Conservation (phyloP, 2,113 vertebrate species). For the Anseranas semipalmata region DNA sequence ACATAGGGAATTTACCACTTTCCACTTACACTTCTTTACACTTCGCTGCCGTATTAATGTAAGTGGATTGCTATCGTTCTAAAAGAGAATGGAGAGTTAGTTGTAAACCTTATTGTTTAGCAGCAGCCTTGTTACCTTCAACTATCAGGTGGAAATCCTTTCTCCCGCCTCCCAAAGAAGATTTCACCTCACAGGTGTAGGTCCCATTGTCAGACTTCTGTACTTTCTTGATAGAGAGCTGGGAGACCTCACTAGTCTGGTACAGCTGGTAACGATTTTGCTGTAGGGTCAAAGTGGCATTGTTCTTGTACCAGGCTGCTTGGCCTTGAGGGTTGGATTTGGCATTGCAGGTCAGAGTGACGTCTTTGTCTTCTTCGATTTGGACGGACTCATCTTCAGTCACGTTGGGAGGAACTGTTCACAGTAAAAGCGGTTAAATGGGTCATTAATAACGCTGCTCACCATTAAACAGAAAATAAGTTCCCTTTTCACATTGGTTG, state of each 20-base stretch:
- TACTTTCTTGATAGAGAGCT: constrained; percentile 61
- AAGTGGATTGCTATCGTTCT: background rate
- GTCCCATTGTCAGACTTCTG: constrained; percentile 71
- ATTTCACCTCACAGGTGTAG: constrained; percentile 68
- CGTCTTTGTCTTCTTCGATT: constrained; percentile 1
- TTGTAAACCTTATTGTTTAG: background rate
- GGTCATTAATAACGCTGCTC: background rate
- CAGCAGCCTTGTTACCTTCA: constrained; percentile 67
- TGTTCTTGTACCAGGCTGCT: constrained; percentile 71
- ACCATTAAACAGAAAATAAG: background rate
- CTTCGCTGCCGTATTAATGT: background rate
- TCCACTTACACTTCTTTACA: background rate
- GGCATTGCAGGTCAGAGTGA: constrained; percentile 62
- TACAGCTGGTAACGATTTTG: constrained; percentile 28
- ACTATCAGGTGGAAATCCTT: constrained; percentile 71
- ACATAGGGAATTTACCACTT: background rate
- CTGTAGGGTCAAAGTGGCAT: constrained; percentile 20
- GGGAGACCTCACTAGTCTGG: constrained; percentile 56
- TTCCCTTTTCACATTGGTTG: background rate
- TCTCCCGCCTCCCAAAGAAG: background rate
- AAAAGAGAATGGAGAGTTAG: background rate
- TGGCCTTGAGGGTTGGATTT: constrained; percentile 78
- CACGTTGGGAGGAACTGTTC: constrained; percentile 72
- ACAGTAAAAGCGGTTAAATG: background rate
- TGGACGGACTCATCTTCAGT: constrained; percentile 38